Base-by-base conservation (phyloP, 53 echinoderm and acorn worm genomes). In the Mesocentrotus franciscanus region DNA sequence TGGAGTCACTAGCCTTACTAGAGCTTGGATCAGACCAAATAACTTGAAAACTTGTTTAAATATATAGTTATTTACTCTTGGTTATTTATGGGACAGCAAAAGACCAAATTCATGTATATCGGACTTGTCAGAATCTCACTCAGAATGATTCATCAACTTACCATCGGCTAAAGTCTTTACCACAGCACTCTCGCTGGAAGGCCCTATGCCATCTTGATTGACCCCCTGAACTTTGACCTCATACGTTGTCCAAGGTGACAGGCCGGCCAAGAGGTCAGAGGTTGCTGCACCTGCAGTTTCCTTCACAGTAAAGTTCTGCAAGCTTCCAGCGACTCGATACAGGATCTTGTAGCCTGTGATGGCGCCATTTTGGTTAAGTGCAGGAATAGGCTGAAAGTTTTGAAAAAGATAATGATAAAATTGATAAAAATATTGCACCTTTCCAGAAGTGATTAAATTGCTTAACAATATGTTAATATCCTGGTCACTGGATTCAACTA, bases 241-340 rank as follows among this genome's bases (percentile, higher is more conserved):
- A 78, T 97, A 97, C 60, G 74, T 95, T 66, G 96, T 97, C 97
- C 97, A 97, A 39, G 97, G 97, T 32, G 70, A 89, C n/a, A 98
- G 96, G 39, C 81, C 93, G 7, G 92, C 95, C 55, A 98, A 34
- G 2, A 90, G 95, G 94, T 71, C 85, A 7, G 95, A 87, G 22
- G 75, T 61, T 62, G 59, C 92, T 30, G 93, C 34, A 90, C 90
- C 92, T 13, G 34, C 24, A 0, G 70, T 85, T 8, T 75, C 85
- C 17, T 79, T 55, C 33, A 78, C 34, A 39, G 18, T 26, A 83
- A 49, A 55, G 62, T 96, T 94, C 33, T 64, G 29, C 60, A 20
- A 35, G 66, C 62, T 66, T n/a, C 81, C 94, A 17, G 84, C 34
- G 34, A 95, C 84, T 35, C 72, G 94, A 95, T 96, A 98, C 56